Evolutionary conservation across 2,888 invertebrate species (phyloP).

Genomic region (Laothoe populi): DNA sequence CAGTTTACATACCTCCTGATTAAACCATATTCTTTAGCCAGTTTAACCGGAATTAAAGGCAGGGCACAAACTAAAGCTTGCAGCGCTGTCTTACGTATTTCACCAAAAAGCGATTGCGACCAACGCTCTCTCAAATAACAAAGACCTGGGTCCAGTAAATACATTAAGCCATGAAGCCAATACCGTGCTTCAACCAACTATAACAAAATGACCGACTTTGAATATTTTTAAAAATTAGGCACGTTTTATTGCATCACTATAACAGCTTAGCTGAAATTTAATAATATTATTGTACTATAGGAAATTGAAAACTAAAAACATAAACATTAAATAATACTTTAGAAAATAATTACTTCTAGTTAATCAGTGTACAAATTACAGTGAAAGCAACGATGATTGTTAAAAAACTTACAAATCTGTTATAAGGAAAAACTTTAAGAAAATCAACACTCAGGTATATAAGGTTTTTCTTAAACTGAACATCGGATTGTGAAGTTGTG

Average conservation of each 20-base stretch:
- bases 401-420: conserved; percentile 59
- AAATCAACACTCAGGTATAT: conserved; percentile 61
- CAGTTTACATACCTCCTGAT: conserved; percentile 59
- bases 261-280: too few relatives aligned
- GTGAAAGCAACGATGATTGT: neutral
- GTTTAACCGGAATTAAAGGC: conserved; percentile 43
- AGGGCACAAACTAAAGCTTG: conserved; percentile 65
- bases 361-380: too few relatives aligned
- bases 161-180: conserved; percentile 72
- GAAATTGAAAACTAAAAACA: neutral
- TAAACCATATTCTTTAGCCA: conserved; percentile 56
- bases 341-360: too few relatives aligned
- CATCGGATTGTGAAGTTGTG: conserved; percentile 57
- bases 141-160: conserved; percentile 68
- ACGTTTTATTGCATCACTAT: too few relatives aligned
- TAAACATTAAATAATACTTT: too few relatives aligned
- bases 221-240: neutral
- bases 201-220: conserved; percentile 33
- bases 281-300: too few relatives aligned
- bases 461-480: conserved; percentile 67
- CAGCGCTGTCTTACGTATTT: conserved; percentile 61
- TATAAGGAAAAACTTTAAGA: conserved; percentile 58
- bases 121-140: conserved; percentile 56
- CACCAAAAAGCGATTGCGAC: conserved; percentile 62
- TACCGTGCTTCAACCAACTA: conserved; percentile 61